These are phyloP conservation scores for Himalopsyche tibetana DNA, from an alignment of 2,888 invertebrate genomes.

Conservation along the genomic window DNA sequence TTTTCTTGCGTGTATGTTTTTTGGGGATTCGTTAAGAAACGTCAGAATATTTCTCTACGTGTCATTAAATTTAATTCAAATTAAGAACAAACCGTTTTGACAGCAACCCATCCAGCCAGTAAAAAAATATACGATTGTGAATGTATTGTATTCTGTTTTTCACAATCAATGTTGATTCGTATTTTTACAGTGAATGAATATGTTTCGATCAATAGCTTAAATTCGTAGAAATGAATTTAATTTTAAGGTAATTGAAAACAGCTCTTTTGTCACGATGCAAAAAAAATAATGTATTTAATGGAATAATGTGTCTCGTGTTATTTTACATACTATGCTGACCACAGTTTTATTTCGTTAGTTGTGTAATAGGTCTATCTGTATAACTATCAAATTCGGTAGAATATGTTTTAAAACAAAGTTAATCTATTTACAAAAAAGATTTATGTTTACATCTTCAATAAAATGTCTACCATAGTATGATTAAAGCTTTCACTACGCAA, in stretches of 20 bases:
- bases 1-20: constrained; percentile 3
- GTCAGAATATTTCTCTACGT: not conserved
- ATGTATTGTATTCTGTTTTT: not conserved
- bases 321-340: not conserved
- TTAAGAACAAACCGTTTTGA: too few relatives aligned
- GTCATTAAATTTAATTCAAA: not conserved
- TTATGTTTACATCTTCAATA: too few relatives aligned
- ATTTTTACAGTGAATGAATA: constrained; percentile 10
- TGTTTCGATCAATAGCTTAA: not conserved
- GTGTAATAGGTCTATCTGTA: not conserved
- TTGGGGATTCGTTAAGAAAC: not conserved
- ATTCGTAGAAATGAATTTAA: not conserved
- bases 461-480: too few relatives aligned
- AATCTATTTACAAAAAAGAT: too few relatives aligned
- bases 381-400: not conserved
- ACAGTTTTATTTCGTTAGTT: not conserved
- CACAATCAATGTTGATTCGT: constrained; percentile 37
- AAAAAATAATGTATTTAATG: too few relatives aligned
- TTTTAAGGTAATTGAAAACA: too few relatives aligned
- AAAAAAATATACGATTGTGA: too few relatives aligned
- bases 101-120: too few relatives aligned
- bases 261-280: too few relatives aligned
- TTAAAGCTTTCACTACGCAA: too few relatives aligned
- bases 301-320: too few relatives aligned
- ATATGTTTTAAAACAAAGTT: too few relatives aligned